Evolutionary conservation across 1,140 invertebrate species (phyloP).

Genomic region (Contarinia nasturtii): DNA sequence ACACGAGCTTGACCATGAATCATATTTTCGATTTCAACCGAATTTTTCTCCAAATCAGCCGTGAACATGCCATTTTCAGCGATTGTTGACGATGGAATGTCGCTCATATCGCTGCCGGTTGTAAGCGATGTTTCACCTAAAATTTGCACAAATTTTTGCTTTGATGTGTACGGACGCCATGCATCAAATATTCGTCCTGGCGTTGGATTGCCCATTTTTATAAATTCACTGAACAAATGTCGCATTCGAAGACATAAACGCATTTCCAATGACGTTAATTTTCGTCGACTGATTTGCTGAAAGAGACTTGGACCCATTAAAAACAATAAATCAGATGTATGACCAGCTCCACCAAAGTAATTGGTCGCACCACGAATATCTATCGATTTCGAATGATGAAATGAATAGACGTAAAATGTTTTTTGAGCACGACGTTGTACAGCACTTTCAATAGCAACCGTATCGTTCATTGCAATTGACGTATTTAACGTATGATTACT

Average conservation of each 20-base stretch:
- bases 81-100: not conserved
- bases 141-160: constrained; percentile 26
- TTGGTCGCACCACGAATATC: constrained; percentile 19
- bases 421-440: not conserved
- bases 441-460: constrained; percentile 12
- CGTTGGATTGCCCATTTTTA: constrained; percentile 35
- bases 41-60: constrained; percentile 3
- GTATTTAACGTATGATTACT: constrained; percentile 14
- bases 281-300: constrained; percentile 33
- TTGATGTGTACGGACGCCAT: constrained; percentile 34
- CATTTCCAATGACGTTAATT: constrained; percentile 33
- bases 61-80: not conserved
- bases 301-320: constrained; percentile 41
- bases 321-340: constrained; percentile 40
- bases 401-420: constrained; percentile 24
- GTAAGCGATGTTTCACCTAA: constrained; percentile 12
- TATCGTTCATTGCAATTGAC: constrained; percentile 11
- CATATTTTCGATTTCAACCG: constrained; percentile 5
- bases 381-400: constrained; percentile 21
- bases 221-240: constrained; percentile 35
- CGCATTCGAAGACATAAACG: constrained; percentile 32
- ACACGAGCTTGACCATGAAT: constrained; percentile 7
- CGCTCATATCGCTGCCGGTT: constrained; percentile 2
- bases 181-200: constrained; percentile 29
- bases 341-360: constrained; percentile 26